Percentiles rank a stretch among this genome's conserved stretches.
These are phyloP conservation scores for Hydrophis major DNA, from an alignment of 2,797 vertebrate genomes.

Conservation along the genomic window DNA sequence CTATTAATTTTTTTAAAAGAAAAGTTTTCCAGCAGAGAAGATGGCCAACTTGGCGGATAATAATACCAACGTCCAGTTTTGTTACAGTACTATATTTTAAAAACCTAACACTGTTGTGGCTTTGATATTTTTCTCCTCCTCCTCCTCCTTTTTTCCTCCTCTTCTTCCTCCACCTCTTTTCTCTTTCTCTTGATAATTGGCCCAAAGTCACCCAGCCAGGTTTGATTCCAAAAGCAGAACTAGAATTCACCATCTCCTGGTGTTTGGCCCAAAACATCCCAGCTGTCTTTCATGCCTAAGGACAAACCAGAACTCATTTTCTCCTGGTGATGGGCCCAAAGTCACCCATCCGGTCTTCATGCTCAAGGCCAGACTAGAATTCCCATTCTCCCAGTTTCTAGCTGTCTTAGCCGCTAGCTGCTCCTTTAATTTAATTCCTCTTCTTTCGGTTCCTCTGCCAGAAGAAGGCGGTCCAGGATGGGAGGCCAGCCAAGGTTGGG, in stretches of 20 bases:
- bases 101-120: not conserved
- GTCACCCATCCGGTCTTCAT: not conserved
- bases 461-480: not conserved
- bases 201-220: not conserved
- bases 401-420: not conserved
- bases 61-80: not conserved
- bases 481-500: not conserved
- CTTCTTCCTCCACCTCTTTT: not conserved
- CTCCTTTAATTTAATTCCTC: slow-evolving; percentile 16
- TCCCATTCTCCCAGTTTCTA: not conserved
- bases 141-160: not conserved
- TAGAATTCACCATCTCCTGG: not conserved
- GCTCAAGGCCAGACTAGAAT: not conserved
- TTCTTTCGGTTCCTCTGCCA: slow-evolving; percentile 53
- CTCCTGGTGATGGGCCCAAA: not conserved
- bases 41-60: not conserved
- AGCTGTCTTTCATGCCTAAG: not conserved
- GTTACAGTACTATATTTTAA: not conserved
- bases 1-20: not conserved
- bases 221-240: not conserved
- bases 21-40: not conserved
- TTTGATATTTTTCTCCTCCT: not conserved
- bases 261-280: not conserved
- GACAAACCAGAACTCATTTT: not conserved
- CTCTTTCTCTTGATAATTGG: not conserved